Conservation (phyloP, 2,888 invertebrate genomes). For the Ischnura elegans region DNA sequence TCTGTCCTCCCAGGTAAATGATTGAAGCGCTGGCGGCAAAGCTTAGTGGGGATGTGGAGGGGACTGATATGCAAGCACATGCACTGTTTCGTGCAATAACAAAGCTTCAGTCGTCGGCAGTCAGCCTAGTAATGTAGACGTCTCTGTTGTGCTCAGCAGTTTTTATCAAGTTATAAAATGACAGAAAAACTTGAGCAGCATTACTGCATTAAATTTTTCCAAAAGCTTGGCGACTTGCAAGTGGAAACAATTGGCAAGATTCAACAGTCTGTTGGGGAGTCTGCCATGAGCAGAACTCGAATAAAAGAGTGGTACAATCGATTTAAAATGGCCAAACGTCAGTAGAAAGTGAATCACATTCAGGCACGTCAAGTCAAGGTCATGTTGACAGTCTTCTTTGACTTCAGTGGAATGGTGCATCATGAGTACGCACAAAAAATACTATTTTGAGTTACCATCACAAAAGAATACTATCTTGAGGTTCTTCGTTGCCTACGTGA, state of each 20-base stretch:
- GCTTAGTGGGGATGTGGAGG: too few species aligned
- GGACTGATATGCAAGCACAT: too few species aligned
- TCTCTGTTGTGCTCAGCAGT: conserved; percentile 13
- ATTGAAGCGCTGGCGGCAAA: too few species aligned
- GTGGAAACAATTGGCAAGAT: conserved; percentile 42
- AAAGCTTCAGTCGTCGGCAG: not conserved
- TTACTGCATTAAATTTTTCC: conserved; percentile 61
- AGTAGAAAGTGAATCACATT: conserved; percentile 71
- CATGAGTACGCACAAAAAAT: not conserved
- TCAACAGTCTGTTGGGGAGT: conserved; percentile 66
- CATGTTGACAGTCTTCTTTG: not conserved
- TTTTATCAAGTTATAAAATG: not conserved
- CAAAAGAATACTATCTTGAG: not conserved
- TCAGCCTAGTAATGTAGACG: not conserved
- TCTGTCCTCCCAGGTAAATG: too few species aligned
- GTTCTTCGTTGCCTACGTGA: conserved; percentile 2
- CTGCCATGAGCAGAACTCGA: conserved; percentile 71
- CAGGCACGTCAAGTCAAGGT: conserved; percentile 68
- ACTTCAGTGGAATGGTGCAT: not conserved
- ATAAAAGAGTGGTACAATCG: conserved; percentile 72
- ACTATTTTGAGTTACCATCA: too few species aligned
- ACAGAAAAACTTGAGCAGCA: conserved; percentile 18
- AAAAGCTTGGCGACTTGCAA: conserved; percentile 51
- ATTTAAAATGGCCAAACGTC: conserved; percentile 72
- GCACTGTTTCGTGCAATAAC: too few species aligned